Percentiles rank a stretch among this genome's conserved stretches.
Evolutionary conservation across 2,113 vertebrate genomes (phyloP).

Genomic region (Odontesthes bonariensis): DNA sequence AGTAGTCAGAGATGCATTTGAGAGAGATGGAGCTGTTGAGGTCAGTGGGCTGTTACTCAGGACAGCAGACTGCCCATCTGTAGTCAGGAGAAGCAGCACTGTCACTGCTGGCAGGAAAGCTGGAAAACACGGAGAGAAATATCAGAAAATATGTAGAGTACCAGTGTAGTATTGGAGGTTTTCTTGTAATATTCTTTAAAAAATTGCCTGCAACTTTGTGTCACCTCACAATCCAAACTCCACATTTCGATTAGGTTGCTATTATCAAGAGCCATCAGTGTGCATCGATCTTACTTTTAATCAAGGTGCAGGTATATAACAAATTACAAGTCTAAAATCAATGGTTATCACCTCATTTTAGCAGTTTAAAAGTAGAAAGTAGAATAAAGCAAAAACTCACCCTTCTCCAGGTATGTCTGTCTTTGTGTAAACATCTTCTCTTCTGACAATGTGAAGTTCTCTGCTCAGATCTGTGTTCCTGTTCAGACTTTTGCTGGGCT

Average conservation of each 20-base stretch:
- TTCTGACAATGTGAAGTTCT: not conserved
- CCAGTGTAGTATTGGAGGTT: no score
- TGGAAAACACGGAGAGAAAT: conserved; percentile 3
- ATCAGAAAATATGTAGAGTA: not conserved
- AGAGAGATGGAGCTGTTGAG: not conserved
- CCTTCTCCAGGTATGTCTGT: conserved; percentile 31
- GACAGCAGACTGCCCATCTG: conserved; percentile 14
- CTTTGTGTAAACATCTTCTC: conserved; percentile 56
- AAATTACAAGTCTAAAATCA: not conserved
- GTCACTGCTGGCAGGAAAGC: conserved; percentile 15
- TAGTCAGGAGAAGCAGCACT: conserved; percentile 49
- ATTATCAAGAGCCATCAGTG: not conserved
- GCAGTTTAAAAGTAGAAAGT: not conserved
- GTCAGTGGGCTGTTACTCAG: conserved; percentile 13
- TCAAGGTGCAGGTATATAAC: not conserved
- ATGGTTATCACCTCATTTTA: not conserved
- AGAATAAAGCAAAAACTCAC: conserved; percentile 36
- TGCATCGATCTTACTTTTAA: not conserved
- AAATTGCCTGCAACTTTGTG: no score
- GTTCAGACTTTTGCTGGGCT: not conserved
- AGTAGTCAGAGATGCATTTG: conserved; percentile 8
- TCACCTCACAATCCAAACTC: no score
- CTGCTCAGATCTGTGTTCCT: not conserved
- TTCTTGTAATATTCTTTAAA: no score
- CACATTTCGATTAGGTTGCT: not conserved